A percentile compares a stretch with the other conserved stretches of the same genome.
Evolutionary conservation across 2,113 vertebrate species (phyloP).

Genomic region (Hiodon tergisus): DNA sequence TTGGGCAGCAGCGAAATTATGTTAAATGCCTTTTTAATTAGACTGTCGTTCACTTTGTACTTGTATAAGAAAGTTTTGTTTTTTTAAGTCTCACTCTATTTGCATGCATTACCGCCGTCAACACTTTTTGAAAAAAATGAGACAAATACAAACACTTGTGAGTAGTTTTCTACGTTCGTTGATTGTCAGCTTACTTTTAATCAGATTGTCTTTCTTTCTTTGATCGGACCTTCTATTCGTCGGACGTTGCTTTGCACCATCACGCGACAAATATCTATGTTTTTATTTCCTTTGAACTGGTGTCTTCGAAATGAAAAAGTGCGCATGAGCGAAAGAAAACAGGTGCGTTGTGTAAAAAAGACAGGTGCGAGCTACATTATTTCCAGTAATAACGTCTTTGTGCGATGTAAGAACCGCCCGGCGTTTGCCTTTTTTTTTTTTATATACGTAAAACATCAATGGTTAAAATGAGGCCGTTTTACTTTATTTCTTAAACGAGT

Average conservation of each 20-base stretch:
- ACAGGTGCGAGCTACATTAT: conserved; percentile 62
- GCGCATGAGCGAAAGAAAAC: conserved; percentile 54
- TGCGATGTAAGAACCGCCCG: conserved; percentile 51
- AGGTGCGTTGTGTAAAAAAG: conserved; percentile 63
- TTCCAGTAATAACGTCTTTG: conserved; percentile 46
- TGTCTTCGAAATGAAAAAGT: conserved; percentile 21
- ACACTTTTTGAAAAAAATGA: conserved; percentile 1
- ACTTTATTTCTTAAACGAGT: not conserved
- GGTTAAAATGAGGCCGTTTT: not conserved
- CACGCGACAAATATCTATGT: not conserved
- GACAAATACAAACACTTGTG: too few species aligned
- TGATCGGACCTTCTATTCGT: too few species aligned
- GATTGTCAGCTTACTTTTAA: too few species aligned
- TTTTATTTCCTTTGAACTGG: conserved; percentile 10
- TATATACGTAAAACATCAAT: not conserved
- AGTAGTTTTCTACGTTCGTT: too few species aligned
- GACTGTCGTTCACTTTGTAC: too few species aligned
- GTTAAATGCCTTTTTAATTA: too few species aligned
- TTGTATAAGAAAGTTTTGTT: too few species aligned
- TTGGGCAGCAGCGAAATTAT: too few species aligned
- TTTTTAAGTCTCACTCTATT: not conserved
- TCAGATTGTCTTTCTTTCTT: too few species aligned
- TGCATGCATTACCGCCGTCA: not conserved
- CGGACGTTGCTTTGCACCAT: too few species aligned
- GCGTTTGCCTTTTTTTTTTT: conserved; percentile 19